Conservation (phyloP, 2,113 vertebrate species). For the rabbit (Oryctolagus cuniculus) region mOryCun1.1 NC_091433.1:36541501-36542000, state of each 20-base stretch:
- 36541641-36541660: neutral
- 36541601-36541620: neutral
- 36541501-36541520: neutral
- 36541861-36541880: too few relatives aligned
- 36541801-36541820: too few relatives aligned
- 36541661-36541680: neutral
- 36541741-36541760: neutral
- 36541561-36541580: neutral
- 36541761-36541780: neutral
- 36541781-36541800: neutral
- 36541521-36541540: neutral
- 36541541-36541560: slow-evolving; percentile 38
- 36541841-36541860: too few relatives aligned
- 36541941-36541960: too few relatives aligned
- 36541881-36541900: too few relatives aligned
- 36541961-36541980: too few relatives aligned
- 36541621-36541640: neutral
- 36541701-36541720: neutral
- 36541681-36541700: neutral
- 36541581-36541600: neutral
- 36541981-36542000: too few relatives aligned
- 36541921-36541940: too few relatives aligned
- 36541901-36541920: too few relatives aligned
- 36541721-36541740: neutral
- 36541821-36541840: too few relatives aligned